Base-by-base conservation (phyloP, 2,113 vertebrate genomes). In the Pterophyllum scalare region DNA sequence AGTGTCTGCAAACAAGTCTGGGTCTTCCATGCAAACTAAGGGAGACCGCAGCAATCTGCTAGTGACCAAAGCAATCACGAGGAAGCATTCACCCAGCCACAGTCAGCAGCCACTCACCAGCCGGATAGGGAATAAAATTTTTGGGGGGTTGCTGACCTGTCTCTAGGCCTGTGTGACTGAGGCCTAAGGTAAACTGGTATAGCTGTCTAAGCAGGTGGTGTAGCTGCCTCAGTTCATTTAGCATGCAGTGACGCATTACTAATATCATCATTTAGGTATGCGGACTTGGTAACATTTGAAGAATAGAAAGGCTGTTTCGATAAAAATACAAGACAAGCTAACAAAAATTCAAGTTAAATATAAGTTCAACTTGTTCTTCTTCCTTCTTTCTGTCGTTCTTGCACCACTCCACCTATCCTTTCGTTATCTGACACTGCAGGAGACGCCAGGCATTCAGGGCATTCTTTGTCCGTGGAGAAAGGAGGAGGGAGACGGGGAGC, bases 391-490 rank as follows among this genome's bases (percentile, higher is more conserved):
- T 49, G 87, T 75, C 81, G 70, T 77, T 35, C 22, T 74, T 49
- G 59, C 89, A 49, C 58, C 84, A 67, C 84, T 88, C 81, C 90
- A 89, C 88, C 90, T 90, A 79, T 92, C 82, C 86, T 90, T 82
- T 75, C 79, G 91, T 92, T 93, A 91, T 88, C 83, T 89, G 93
- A 94, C 93, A 93, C 91, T 84, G 92, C 91, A 87, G 93, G 92
- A 94, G 90, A 94, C 87, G 88, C 81, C 89, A 89, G 91, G 90
- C 91, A 92, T 94, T 92, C 92, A 92, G 89, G 92, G 52, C 90
- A 94, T 92, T 92, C 93, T 94, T 93, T 94, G 90, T 92, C 90
- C 91, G 26, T 22, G 84, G 86, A 89, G 91, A 90, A 92, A 90
- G 82, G 72, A 91, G 83, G 76, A 80, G 87, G 88, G 67, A 81